Evolutionary conservation across 2,113 vertebrate species (phyloP).

Genomic region (Glaucomys volans): DNA sequence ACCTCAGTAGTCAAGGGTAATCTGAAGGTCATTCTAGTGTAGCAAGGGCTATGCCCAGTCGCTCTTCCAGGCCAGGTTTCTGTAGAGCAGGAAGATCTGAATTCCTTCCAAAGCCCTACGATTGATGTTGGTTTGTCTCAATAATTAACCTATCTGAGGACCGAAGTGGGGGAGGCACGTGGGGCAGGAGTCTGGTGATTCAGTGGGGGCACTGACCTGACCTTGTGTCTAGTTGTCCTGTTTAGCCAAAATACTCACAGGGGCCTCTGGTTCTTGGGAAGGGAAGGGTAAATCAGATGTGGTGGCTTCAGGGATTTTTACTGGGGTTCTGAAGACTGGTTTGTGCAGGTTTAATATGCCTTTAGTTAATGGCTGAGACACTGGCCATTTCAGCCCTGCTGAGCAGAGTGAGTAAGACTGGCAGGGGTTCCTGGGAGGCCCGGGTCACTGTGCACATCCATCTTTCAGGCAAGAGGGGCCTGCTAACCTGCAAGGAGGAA

Average conservation of each 20-base stretch:
- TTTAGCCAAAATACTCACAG: not conserved
- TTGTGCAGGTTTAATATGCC: slow-evolving; percentile 6
- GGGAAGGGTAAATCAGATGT: not conserved
- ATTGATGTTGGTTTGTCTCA: not conserved
- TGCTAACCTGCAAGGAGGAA: not conserved
- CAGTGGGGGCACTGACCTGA: not conserved
- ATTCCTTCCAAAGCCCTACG: not conserved
- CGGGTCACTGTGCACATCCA: not conserved
- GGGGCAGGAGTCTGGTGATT: not conserved
- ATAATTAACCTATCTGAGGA: slow-evolving; percentile 8
- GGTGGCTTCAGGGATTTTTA: not conserved
- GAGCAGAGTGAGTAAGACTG: not conserved
- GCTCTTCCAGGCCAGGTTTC: not conserved
- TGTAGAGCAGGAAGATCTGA: not conserved
- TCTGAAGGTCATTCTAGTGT: not conserved
- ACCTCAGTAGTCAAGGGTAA: not conserved
- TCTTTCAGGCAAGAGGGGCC: not conserved
- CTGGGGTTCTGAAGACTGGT: slow-evolving; percentile 14
- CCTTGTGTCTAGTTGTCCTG: not conserved
- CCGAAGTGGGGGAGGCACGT: not conserved
- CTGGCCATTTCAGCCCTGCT: not conserved
- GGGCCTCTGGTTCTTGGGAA: not conserved
- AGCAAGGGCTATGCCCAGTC: not conserved
- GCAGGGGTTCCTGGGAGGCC: not conserved
- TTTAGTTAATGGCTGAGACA: not conserved